Conservation (phyloP, 2,113 vertebrate genomes). For the Chaetodon auriga region DNA sequence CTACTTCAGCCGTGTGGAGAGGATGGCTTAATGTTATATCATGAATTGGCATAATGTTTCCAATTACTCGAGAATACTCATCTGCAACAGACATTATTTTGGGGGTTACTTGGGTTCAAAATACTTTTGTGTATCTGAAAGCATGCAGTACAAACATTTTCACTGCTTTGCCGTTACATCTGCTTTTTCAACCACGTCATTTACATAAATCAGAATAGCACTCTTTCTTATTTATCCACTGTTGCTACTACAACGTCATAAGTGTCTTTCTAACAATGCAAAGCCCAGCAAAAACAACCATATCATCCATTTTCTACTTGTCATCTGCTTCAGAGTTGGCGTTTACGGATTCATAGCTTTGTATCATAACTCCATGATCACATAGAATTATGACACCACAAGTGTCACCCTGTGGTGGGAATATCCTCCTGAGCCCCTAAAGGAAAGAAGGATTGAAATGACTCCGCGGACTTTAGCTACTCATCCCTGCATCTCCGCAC, state of each 20-base stretch:
- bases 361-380: slow-evolving; percentile 22
- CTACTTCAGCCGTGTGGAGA: slow-evolving; percentile 35
- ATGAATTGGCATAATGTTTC: slow-evolving; percentile 31
- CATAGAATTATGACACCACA: not conserved
- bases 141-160: slow-evolving; percentile 23
- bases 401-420: not conserved
- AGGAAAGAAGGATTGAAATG: not conserved
- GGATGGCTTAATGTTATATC: slow-evolving; percentile 30
- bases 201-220: slow-evolving; percentile 45
- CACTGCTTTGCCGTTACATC: not conserved
- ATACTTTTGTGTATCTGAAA: slow-evolving; percentile 23
- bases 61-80: slow-evolving; percentile 15
- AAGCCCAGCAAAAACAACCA: slow-evolving; percentile 25
- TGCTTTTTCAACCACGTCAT: slow-evolving; percentile 30
- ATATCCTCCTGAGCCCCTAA: slow-evolving; percentile 4
- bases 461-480: not conserved
- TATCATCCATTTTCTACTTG: slow-evolving; percentile 19
- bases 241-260: slow-evolving; percentile 40
- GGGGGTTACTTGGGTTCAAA: slow-evolving; percentile 17
- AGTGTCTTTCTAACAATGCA: slow-evolving; percentile 32
- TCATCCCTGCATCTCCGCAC: not conserved
- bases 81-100: slow-evolving; percentile 26
- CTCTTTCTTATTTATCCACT: slow-evolving; percentile 57
- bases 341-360: slow-evolving; percentile 10
- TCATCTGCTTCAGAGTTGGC: not conserved